phyloP scores from a whole-genome alignment of 2,797 vertebrate species.

The Carcharodon carcharias region DNA sequence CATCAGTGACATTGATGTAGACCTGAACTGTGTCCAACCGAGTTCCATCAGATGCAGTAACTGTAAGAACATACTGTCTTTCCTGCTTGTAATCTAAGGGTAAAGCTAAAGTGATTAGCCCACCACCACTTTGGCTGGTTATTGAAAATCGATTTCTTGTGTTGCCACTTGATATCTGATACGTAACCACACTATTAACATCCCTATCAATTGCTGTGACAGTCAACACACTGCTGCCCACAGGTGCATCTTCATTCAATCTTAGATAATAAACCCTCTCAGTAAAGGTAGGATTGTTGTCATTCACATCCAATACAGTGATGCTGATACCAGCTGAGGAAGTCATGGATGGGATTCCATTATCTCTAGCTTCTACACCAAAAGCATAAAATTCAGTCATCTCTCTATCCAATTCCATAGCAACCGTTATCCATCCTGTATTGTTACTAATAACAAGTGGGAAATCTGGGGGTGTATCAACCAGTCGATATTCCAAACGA shows the following conservation, averaged over 20 bases:
- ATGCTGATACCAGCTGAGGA: constrained; percentile 90
- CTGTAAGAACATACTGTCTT: constrained; percentile 82
- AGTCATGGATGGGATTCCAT: constrained; percentile 76
- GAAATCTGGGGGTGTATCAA: constrained; percentile 68
- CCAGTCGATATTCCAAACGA: constrained; percentile 77
- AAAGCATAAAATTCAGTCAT: constrained; percentile 83
- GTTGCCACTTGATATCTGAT: constrained; percentile 95
- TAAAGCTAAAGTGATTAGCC: constrained; percentile 83
- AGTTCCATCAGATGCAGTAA: constrained; percentile 87
- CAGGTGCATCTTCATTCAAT: constrained; percentile 84
- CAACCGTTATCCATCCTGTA: constrained; percentile 88
- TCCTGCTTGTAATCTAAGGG: constrained; percentile 97
- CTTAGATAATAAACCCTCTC: constrained; percentile 82
- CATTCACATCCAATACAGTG: constrained; percentile 86
- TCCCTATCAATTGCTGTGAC: constrained; percentile 83
- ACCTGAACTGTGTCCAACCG: constrained; percentile 84
- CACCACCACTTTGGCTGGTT: constrained; percentile 90
- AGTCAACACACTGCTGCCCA: constrained; percentile 86
- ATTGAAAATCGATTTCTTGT: constrained; percentile 94
- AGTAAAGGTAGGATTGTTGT: constrained; percentile 85
- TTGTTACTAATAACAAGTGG: constrained; percentile 92
- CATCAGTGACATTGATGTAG: constrained; percentile 91
- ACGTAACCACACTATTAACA: constrained; percentile 88
- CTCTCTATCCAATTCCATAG: constrained; percentile 80
- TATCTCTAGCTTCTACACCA: constrained; percentile 84